phyloP scores from a whole-genome alignment of 53 echinoderm and acorn worm genomes.

The Paelopatides confundens region DNA sequence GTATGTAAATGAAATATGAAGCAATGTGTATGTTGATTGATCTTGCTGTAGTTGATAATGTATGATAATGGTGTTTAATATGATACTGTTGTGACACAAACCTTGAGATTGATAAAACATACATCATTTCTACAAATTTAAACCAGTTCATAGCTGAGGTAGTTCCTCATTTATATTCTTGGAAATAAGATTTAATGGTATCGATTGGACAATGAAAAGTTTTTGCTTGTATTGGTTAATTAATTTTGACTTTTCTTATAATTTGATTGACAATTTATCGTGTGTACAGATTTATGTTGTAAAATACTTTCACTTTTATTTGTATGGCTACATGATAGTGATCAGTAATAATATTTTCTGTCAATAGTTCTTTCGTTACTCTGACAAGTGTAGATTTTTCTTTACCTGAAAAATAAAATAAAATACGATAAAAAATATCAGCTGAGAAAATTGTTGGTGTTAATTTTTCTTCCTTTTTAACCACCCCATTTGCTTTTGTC shows the following conservation, averaged over 20 bases:
- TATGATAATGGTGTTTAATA: too few relatives aligned
- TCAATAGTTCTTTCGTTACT: conserved; percentile 19
- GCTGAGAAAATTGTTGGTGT: neutral
- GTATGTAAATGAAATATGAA: neutral
- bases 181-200: too few relatives aligned
- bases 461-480: neutral
- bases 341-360: conserved; percentile 29
- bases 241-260: neutral
- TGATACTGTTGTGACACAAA: too few relatives aligned
- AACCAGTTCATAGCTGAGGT: too few relatives aligned
- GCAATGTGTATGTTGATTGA: too few relatives aligned
- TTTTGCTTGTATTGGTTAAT: too few relatives aligned
- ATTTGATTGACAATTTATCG: neutral
- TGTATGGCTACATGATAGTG: neutral
- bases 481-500: neutral
- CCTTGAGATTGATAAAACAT: too few relatives aligned
- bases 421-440: neutral
- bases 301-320: conserved; percentile 6
- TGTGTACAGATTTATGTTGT: conserved; percentile 23
- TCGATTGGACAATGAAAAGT: too few relatives aligned
- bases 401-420: conserved; percentile 4
- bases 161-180: too few relatives aligned
- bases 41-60: too few relatives aligned
- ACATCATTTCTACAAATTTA: too few relatives aligned
- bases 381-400: conserved; percentile 25